Percentiles rank a stretch among this genome's conserved stretches.
phyloP scores from a whole-genome alignment of 2,888 invertebrate species.

The Lasioglossum zephyrum region DNA sequence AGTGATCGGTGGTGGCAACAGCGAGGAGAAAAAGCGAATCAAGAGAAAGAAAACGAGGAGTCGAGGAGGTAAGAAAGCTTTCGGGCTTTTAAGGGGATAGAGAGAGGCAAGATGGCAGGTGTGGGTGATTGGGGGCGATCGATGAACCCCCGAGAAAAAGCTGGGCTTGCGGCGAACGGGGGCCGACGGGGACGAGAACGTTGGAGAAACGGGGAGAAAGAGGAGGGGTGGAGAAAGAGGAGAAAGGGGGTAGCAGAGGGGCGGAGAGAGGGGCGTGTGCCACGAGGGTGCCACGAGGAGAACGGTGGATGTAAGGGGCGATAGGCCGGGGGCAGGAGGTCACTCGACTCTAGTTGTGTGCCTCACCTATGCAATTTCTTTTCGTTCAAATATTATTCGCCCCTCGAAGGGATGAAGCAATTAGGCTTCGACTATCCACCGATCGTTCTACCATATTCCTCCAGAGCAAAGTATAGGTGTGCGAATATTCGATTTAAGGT shows the following conservation, averaged over 20 bases:
- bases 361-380: conserved; percentile 68
- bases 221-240: background rate
- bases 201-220: background rate
- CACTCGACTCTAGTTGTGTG: conserved; percentile 72
- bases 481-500: background rate
- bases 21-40: conserved; percentile 25
- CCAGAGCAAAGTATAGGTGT: background rate
- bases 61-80: conserved; percentile 62
- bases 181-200: conserved; percentile 41
- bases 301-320: conserved; percentile 65
- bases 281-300: conserved; percentile 66
- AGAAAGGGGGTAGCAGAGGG: conserved; percentile 35
- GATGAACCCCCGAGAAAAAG: conserved; percentile 82
- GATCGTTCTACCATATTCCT: background rate
- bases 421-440: background rate
- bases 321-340: conserved; percentile 76
- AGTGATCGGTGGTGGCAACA: background rate
- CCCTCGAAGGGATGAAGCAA: conserved; percentile 7
- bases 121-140: conserved; percentile 83
- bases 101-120: conserved; percentile 77
- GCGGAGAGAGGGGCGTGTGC: conserved; percentile 48
- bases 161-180: conserved; percentile 62
- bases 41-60: conserved; percentile 21
- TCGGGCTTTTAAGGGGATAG: conserved; percentile 75
- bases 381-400: conserved; percentile 35